These are phyloP conservation scores for Coturnix japonica DNA, from an alignment of 2,113 vertebrate species.

Conservation along the genomic window DNA sequence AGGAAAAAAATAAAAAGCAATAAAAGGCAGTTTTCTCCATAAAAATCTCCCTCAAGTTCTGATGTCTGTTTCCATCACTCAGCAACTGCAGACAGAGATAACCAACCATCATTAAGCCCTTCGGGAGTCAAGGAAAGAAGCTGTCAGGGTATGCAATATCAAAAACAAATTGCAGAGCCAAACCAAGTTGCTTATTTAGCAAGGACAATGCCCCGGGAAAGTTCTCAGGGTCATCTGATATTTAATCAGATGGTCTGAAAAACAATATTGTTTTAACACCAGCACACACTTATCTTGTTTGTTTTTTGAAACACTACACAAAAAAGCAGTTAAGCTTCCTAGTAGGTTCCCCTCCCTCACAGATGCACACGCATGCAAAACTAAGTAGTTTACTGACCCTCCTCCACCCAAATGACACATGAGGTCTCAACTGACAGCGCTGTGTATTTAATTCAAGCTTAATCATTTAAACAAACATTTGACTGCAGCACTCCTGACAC, in stretches of 20 bases:
- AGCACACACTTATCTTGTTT: not conserved
- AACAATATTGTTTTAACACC: slow-evolving; percentile 16
- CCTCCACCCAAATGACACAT: slow-evolving; percentile 7
- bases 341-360: not conserved
- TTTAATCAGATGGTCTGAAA: slow-evolving; percentile 41
- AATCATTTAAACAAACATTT: not conserved
- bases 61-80: not conserved
- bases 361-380: not conserved
- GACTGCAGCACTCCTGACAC: slow-evolving; percentile 1
- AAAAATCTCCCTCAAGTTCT: not conserved
- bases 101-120: not conserved
- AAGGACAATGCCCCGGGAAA: not conserved
- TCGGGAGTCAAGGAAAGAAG: not conserved
- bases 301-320: not conserved
- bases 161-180: not conserved
- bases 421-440: not conserved
- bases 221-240: not conserved
- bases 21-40: not conserved
- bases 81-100: not conserved
- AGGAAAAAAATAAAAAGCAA: not conserved
- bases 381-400: not conserved
- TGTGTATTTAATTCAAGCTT: not conserved
- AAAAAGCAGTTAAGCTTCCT: not conserved
- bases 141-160: not conserved
- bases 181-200: not conserved